phyloP scores from a whole-genome alignment of 1,140 invertebrate species.

The Anastrepha obliqua region DNA sequence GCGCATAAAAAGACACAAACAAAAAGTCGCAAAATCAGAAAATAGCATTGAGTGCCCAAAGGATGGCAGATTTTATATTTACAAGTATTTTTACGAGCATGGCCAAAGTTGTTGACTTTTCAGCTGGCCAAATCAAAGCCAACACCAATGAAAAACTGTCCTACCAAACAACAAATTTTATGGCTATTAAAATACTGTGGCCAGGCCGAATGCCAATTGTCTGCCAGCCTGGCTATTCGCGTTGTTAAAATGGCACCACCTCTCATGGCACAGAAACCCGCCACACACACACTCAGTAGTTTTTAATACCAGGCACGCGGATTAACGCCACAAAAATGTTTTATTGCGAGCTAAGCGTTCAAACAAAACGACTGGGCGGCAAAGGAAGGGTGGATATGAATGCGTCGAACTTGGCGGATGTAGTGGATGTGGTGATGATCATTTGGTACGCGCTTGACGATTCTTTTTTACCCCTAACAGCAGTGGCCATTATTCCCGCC shows the following conservation, averaged over 20 bases:
- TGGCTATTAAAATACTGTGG: conserved; percentile 3
- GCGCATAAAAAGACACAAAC: background rate
- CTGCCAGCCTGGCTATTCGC: background rate
- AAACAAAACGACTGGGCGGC: background rate
- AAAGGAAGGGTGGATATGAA: background rate
- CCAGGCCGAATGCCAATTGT: background rate
- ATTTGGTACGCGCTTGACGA: background rate
- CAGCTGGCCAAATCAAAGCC: conserved; percentile 1
- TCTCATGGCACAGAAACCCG: background rate
- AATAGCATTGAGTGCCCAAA: background rate
- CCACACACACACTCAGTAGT: background rate
- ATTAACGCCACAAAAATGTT: conserved; percentile 51
- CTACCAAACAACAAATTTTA: background rate
- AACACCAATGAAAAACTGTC: background rate
- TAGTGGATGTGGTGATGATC: conserved; percentile 4
- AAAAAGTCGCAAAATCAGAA: background rate
- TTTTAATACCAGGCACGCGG: background rate
- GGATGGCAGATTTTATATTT: conserved; percentile 5
- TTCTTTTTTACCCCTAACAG: background rate
- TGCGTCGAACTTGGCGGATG: background rate
- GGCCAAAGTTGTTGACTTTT: conserved; percentile 19
- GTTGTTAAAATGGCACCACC: background rate
- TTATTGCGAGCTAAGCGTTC: conserved; percentile 28
- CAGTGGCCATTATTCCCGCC: background rate
- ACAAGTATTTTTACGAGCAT: background rate